phyloP scores from a whole-genome alignment of 1,140 invertebrate genomes.

The Drosophila malerkotliana region DNA sequence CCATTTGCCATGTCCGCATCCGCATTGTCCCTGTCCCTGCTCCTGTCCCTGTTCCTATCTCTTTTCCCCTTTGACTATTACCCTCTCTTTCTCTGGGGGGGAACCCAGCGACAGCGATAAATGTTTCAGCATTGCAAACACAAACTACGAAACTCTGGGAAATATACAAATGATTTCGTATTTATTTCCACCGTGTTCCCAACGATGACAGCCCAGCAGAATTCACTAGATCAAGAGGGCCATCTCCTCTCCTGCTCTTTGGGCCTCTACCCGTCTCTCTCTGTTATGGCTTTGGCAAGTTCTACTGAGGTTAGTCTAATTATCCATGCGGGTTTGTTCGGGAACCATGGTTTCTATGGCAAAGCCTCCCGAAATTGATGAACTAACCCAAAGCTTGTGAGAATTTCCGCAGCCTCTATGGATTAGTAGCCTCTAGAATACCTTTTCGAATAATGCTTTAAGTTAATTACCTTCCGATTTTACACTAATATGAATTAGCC shows the following conservation, averaged over 20 bases:
- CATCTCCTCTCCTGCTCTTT: not conserved
- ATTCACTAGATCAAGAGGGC: conserved; percentile 23
- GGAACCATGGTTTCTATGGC: conserved; percentile 1
- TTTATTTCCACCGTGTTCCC: conserved; percentile 68
- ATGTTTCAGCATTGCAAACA: conserved; percentile 77
- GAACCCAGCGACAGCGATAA: conserved; percentile 68
- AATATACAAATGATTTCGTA: conserved; percentile 82
- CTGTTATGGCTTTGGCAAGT: conserved; percentile 3
- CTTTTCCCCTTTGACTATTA: not conserved
- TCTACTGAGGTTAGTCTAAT: conserved; percentile 52
- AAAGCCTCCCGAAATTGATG: not conserved
- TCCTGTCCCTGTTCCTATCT: not conserved
- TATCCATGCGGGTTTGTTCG: conserved; percentile 45
- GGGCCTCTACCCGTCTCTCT: not conserved
- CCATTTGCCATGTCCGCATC: conserved; percentile 75
- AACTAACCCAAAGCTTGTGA: not conserved
- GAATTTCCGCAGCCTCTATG: conserved; percentile 6
- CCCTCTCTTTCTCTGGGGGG: conserved; percentile 27
- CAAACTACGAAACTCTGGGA: conserved; percentile 75
- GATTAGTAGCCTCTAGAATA: not conserved
- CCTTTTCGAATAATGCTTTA: not conserved
- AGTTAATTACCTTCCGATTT: not conserved
- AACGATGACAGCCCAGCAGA: conserved; percentile 34
- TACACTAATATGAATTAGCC: not conserved
- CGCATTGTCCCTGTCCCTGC: conserved; percentile 36